These are phyloP conservation scores for Vanacampus margaritifer DNA, from an alignment of 2,113 vertebrate species.

Conservation along the genomic window DNA sequence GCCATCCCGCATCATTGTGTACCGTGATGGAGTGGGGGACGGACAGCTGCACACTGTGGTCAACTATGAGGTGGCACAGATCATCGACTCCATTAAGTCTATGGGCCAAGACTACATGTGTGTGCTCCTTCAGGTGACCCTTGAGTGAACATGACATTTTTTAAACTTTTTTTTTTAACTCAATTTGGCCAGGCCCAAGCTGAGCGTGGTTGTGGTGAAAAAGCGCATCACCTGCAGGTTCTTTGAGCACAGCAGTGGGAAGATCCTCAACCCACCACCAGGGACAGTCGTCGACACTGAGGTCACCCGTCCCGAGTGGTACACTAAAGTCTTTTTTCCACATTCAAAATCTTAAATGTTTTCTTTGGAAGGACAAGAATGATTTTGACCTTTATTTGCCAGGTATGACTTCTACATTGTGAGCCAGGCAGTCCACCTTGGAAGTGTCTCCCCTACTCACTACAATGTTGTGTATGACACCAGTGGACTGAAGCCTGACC, in stretches of 20 bases:
- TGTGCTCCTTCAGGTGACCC: conserved; percentile 33
- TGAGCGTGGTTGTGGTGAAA: conserved; percentile 92
- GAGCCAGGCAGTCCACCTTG: conserved; percentile 82
- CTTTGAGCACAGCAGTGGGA: conserved; percentile 73
- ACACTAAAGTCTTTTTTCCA: background rate
- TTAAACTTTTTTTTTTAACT: background rate
- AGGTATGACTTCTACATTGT: conserved; percentile 96
- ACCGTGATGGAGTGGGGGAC: conserved; percentile 92
- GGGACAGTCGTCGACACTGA: conserved; percentile 86
- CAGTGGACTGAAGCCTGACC: conserved; percentile 87
- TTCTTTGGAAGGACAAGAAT: background rate
- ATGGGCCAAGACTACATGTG: conserved; percentile 82
- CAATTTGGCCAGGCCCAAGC: conserved; percentile 75
- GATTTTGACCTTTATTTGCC: background rate
- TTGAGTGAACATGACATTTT: background rate
- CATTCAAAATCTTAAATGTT: background rate
- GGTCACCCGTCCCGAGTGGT: conserved; percentile 96
- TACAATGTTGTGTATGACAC: conserved; percentile 92
- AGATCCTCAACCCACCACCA: conserved; percentile 83
- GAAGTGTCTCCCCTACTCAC: conserved; percentile 87
- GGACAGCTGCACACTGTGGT: conserved; percentile 87
- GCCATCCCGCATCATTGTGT: conserved; percentile 88
- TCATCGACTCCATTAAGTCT: conserved; percentile 82
- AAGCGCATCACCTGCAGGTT: conserved; percentile 85
- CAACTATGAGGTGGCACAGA: conserved; percentile 86